Evolutionary conservation across 2,888 invertebrate species (phyloP).

Genomic region (Drosophila neonasuta): DNA sequence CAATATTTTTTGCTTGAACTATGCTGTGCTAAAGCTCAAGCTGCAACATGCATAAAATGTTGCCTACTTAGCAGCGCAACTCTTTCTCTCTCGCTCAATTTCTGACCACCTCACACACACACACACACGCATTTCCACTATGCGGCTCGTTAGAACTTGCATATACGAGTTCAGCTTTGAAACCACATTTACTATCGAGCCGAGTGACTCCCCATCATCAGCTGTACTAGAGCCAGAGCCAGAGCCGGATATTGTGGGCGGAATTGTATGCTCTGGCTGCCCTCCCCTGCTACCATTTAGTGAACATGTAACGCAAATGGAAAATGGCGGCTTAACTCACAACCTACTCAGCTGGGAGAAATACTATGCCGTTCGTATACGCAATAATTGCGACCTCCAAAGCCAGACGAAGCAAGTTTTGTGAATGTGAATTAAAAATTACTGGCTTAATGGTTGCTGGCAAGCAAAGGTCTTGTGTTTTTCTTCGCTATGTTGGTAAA

Average conservation of each 20-base stretch:
- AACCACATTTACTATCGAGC: slow-evolving; percentile 19
- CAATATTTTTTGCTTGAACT: not conserved
- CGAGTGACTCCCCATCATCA: slow-evolving; percentile 35
- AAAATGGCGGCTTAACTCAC: slow-evolving; percentile 52
- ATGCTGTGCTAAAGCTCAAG: slow-evolving; percentile 25
- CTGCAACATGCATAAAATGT: slow-evolving; percentile 3
- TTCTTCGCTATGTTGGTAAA: not conserved
- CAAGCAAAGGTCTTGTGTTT: not conserved
- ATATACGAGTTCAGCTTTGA: slow-evolving; percentile 7
- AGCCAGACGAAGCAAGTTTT: slow-evolving; percentile 11
- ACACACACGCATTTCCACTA: not conserved
- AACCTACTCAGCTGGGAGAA: slow-evolving; percentile 63
- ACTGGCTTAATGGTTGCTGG: slow-evolving; percentile 36
- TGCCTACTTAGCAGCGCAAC: slow-evolving; percentile 24
- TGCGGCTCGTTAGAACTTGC: slow-evolving; percentile 23
- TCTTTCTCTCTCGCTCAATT: not conserved
- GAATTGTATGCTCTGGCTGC: slow-evolving; percentile 5
- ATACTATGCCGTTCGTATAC: slow-evolving; percentile 57
- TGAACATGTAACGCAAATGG: slow-evolving; percentile 44
- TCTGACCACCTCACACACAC: not conserved
- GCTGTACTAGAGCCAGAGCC: slow-evolving; percentile 36
- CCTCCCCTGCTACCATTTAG: slow-evolving; percentile 27
- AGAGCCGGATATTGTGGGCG: slow-evolving; percentile 35
- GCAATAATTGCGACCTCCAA: slow-evolving; percentile 45
- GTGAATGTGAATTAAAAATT: slow-evolving; percentile 61